phyloP scores from a whole-genome alignment of 2,113 vertebrate species.

The Lophura nycthemera region DNA sequence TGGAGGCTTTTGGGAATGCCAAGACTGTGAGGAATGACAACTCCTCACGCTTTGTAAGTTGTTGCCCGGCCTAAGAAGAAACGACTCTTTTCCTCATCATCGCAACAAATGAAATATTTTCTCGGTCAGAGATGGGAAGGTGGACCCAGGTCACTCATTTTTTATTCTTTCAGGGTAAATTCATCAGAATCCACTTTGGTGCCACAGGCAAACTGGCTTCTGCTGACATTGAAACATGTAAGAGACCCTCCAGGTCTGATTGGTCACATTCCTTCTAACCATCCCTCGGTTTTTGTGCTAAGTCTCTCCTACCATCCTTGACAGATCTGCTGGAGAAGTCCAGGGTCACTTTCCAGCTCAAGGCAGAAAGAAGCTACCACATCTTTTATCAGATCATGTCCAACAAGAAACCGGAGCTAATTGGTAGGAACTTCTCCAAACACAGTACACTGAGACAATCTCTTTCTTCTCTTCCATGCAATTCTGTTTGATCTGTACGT shows the following conservation, averaged over 20 bases:
- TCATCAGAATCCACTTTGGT: conserved; percentile 93
- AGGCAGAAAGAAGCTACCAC: conserved; percentile 88
- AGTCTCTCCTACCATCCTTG: neutral
- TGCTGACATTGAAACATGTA: conserved; percentile 97
- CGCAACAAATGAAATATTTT: neutral
- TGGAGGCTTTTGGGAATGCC: conserved; percentile 84
- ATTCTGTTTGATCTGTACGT: neutral
- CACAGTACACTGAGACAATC: neutral
- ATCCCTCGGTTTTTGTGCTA: neutral
- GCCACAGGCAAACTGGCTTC: conserved; percentile 93
- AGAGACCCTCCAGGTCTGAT: conserved; percentile 42
- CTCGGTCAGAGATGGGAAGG: neutral
- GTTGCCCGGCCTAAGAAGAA: neutral
- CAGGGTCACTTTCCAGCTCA: conserved; percentile 87
- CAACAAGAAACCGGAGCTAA: conserved; percentile 80
- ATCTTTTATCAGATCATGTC: conserved; percentile 90
- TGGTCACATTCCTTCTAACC: neutral
- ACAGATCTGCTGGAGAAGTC: conserved; percentile 85
- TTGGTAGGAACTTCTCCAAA: conserved; percentile 10
- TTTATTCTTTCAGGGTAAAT: conserved; percentile 83
- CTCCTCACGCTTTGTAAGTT: conserved; percentile 79
- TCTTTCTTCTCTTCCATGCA: neutral
- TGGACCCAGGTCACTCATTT: no score
- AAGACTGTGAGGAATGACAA: conserved; percentile 85
- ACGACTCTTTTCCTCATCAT: no score